Conservation (phyloP, 2,888 invertebrate species). For the Torymus auratus region DNA sequence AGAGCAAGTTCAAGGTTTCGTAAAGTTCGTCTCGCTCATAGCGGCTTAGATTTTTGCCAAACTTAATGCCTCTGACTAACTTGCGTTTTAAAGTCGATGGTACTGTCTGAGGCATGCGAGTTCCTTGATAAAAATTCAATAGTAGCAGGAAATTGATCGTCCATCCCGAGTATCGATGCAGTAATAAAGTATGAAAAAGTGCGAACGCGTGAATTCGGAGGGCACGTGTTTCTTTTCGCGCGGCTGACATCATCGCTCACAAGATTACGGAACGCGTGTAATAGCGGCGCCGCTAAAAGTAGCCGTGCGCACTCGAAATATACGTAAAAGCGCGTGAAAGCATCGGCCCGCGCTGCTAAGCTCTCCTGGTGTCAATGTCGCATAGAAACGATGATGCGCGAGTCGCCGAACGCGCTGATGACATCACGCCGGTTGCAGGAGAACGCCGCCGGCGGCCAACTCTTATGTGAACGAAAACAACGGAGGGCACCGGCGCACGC, state of each 20-base stretch:
- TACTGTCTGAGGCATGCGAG: no score
- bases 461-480: constrained; percentile 20
- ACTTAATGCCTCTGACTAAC: no score
- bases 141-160: no score
- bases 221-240: constrained; percentile 22
- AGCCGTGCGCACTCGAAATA: constrained; percentile 12
- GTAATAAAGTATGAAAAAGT: background rate
- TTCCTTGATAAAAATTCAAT: no score
- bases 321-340: constrained; percentile 19
- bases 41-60: no score
- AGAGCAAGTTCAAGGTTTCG: constrained; percentile 50
- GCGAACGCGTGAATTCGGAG: background rate
- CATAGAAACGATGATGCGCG: constrained; percentile 21
- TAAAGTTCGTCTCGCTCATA: background rate
- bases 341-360: background rate
- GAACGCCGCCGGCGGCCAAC: constrained; percentile 5
- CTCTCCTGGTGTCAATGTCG: constrained; percentile 50
- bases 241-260: constrained; percentile 48
- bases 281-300: constrained; percentile 44
- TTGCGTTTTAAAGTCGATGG: no score
- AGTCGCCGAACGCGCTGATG: background rate
- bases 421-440: constrained; percentile 2
- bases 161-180: no score
- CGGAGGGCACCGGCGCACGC: background rate
- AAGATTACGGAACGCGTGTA: constrained; percentile 30